These are phyloP conservation scores for Xiphydria camelus DNA, from an alignment of 2,888 invertebrate genomes.

Conservation along the genomic window DNA sequence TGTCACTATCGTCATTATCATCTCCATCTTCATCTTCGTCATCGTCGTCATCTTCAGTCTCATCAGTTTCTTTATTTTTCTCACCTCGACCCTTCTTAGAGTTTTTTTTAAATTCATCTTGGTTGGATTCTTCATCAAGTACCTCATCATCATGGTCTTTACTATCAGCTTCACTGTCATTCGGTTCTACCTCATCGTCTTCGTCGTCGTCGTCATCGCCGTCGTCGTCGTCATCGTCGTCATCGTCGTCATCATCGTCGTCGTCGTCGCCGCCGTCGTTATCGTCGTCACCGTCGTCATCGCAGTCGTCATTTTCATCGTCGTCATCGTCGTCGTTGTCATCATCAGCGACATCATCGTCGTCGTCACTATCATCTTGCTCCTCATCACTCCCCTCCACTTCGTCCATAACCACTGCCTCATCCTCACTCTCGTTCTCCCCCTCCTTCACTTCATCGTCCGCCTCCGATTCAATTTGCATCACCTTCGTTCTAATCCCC, in stretches of 20 bases:
- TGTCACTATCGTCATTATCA: conserved; percentile 24
- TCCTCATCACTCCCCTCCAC: conserved; percentile 42
- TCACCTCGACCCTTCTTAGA: too few species aligned
- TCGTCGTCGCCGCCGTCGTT: background rate
- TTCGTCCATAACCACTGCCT: conserved; percentile 28
- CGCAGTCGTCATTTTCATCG: conserved; percentile 17
- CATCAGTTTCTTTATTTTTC: background rate
- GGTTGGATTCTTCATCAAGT: conserved; percentile 2
- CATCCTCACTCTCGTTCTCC: conserved; percentile 23
- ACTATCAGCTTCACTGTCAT: too few species aligned
- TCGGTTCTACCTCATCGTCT: conserved; percentile 1
- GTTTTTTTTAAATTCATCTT: too few species aligned
- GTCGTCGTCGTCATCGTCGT: conserved; percentile 9
- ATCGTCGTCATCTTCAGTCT: conserved; percentile 18
- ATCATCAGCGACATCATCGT: conserved; percentile 35
- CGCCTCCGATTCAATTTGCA: conserved; percentile 20
- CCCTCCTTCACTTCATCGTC: conserved; percentile 9
- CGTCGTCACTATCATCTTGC: conserved; percentile 24
- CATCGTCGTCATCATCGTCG: background rate
- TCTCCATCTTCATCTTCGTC: conserved; percentile 24
- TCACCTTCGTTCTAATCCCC: too few species aligned
- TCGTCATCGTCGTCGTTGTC: conserved; percentile 28
- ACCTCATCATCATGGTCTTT: conserved; percentile 7
- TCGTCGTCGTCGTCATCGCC: conserved; percentile 4
- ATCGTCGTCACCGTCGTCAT: background rate